Conservation (phyloP, 2,113 vertebrate species). For the Odontesthes bonariensis region DNA sequence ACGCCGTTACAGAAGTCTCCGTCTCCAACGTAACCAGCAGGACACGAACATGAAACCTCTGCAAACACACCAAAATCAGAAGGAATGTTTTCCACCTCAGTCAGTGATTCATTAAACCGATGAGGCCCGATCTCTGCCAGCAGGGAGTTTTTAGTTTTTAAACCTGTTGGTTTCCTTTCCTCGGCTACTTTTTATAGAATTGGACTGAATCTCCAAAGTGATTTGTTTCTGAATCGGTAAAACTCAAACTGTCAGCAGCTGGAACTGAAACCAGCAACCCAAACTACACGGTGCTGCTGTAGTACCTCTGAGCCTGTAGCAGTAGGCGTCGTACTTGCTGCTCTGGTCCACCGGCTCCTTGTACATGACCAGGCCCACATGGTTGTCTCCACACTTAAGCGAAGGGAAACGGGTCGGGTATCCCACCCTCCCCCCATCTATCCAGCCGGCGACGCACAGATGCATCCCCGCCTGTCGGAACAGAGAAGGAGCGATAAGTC, state of each 20-base stretch:
- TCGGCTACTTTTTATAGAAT: no score
- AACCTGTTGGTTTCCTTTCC: no score
- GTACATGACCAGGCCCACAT: conserved; percentile 89
- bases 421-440: conserved; percentile 87
- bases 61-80: conserved; percentile 15
- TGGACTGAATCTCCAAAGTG: no score
- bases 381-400: conserved; percentile 85
- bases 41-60: conserved; percentile 91
- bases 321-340: conserved; percentile 90
- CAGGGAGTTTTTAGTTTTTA: no score
- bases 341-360: conserved; percentile 77
- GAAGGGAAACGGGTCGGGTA: conserved; percentile 90
- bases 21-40: conserved; percentile 85
- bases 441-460: conserved; percentile 91
- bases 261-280: no score
- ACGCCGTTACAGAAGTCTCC: conserved; percentile 91
- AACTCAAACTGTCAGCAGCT: no score
- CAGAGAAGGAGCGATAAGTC: background rate
- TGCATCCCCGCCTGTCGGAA: conserved; percentile 90
- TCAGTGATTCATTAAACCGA: background rate
- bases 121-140: no score
- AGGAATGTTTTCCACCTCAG: background rate
- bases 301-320: conserved; percentile 86
- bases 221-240: no score
- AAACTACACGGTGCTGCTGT: no score